Percentiles rank a stretch among this genome's conserved stretches.
These are phyloP conservation scores for Ectemnius cavifrons DNA, from an alignment of 2,888 invertebrate species.

Conservation along the genomic window DNA sequence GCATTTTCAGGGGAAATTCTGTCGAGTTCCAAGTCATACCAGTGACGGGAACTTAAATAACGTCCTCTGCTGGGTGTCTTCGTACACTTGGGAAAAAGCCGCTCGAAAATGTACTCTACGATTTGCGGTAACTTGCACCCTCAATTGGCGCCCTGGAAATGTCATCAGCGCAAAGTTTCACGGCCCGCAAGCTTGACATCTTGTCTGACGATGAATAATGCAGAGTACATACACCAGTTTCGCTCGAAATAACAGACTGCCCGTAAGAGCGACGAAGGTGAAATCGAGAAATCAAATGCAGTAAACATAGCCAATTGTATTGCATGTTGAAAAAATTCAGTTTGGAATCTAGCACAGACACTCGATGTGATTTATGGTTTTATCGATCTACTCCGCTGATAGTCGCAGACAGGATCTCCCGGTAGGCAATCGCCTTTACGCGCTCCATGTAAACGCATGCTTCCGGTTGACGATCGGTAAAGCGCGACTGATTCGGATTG, in stretches of 20 bases:
- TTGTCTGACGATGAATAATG: constrained; percentile 1
- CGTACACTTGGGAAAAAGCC: not conserved
- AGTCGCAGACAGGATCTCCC: constrained; percentile 31
- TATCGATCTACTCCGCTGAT: constrained; percentile 55
- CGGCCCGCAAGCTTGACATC: not conserved
- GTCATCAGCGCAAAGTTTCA: not conserved
- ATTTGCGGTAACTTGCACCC: not conserved
- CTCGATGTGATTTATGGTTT: constrained; percentile 36
- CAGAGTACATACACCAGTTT: not conserved
- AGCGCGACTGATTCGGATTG: constrained; percentile 64
- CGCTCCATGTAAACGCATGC: constrained; percentile 55
- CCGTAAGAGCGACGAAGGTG: not conserved
- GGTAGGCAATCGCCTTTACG: constrained; percentile 44
- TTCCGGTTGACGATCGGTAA: constrained; percentile 65
- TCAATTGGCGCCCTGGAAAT: not conserved
- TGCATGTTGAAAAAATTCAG: not conserved
- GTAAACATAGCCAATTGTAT: too few species aligned
- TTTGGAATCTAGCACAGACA: constrained; percentile 16
- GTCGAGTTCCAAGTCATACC: not conserved
- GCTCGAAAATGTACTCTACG: not conserved
- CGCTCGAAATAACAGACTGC: not conserved
- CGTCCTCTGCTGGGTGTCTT: not conserved
- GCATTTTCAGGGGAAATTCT: not conserved
- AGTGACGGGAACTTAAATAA: constrained; percentile 3
- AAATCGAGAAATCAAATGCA: not conserved